phyloP scores from a whole-genome alignment of 1,140 invertebrate species.

The Metaphire vulgaris region DNA sequence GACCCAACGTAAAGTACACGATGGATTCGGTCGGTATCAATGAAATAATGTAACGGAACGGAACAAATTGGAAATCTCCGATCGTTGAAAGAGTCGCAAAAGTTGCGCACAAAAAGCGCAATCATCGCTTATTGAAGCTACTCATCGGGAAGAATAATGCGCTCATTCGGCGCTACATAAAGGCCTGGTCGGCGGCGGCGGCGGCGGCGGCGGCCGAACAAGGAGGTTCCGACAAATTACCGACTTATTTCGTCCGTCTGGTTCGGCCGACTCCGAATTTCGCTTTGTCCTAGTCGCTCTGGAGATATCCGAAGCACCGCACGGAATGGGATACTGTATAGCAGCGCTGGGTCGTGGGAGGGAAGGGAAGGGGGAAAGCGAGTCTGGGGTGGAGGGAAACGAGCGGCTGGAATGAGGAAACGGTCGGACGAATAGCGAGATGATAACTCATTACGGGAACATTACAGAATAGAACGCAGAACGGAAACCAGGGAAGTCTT shows the following conservation, averaged over 20 bases:
- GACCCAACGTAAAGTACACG: too few relatives aligned
- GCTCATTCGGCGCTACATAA: background rate
- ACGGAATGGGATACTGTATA: too few relatives aligned
- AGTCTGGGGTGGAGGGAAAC: too few relatives aligned
- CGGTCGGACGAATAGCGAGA: background rate
- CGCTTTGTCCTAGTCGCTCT: too few relatives aligned
- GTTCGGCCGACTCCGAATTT: background rate
- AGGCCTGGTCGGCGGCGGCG: background rate
- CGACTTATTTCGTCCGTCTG: background rate
- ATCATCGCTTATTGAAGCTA: background rate
- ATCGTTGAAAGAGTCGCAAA: background rate
- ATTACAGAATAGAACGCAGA: background rate
- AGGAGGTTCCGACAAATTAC: slow-evolving; percentile 2
- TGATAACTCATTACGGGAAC: background rate
- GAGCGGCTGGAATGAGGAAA: background rate
- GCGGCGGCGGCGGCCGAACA: too few relatives aligned
- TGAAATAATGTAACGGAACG: background rate
- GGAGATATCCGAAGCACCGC: too few relatives aligned
- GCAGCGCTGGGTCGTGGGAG: too few relatives aligned
- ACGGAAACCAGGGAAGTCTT: too few relatives aligned
- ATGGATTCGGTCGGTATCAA: too few relatives aligned
- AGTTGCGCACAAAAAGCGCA: background rate
- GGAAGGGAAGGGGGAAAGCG: too few relatives aligned
- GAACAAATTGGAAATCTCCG: background rate
- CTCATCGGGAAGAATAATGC: background rate